A percentile compares a stretch with the other conserved stretches of the same genome.
Evolutionary conservation across 2,888 invertebrate genomes (phyloP).

Genomic region (Xestia c-nigrum): DNA sequence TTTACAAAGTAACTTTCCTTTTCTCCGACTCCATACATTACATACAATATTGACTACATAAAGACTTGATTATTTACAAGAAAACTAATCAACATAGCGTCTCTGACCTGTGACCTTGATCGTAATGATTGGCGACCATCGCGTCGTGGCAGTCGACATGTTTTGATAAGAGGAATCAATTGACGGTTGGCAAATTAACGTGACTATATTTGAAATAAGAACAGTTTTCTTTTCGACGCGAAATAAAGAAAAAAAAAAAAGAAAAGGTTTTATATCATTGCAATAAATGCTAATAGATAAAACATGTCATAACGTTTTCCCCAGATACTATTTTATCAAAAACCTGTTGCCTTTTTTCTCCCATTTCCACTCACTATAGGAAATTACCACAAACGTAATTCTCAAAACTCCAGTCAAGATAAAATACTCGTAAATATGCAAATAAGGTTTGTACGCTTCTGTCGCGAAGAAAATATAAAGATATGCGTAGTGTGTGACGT

Average conservation of each 20-base stretch:
- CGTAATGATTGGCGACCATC: slow-evolving; percentile 48
- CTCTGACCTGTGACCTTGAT: slow-evolving; percentile 53
- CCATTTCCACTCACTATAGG: background rate
- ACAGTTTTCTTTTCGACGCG: background rate
- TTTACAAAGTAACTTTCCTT: slow-evolving; percentile 1
- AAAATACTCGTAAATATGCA: slow-evolving; percentile 23
- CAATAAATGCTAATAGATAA: background rate
- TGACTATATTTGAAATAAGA: slow-evolving; percentile 35
- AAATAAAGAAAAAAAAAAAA: background rate
- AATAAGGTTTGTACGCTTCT: slow-evolving; percentile 30
- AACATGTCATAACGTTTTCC: background rate
- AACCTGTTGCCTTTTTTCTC: background rate
- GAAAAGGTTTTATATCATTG: background rate
- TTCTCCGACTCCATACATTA: background rate
- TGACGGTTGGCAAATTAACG: slow-evolving; percentile 37
- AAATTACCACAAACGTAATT: slow-evolving; percentile 18
- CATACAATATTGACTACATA: slow-evolving; percentile 25
- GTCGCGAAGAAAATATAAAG: slow-evolving; percentile 34
- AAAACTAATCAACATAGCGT: slow-evolving; percentile 36
- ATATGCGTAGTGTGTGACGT: slow-evolving; percentile 11
- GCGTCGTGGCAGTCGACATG: slow-evolving; percentile 36
- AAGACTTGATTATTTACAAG: slow-evolving; percentile 29
- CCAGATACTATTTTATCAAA: background rate
- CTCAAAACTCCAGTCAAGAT: slow-evolving; percentile 15
- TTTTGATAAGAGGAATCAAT: slow-evolving; percentile 56